Evolutionary conservation across 53 echinoderm and acorn worm species (phyloP).

Genomic region (Patiria pectinifera): DNA sequence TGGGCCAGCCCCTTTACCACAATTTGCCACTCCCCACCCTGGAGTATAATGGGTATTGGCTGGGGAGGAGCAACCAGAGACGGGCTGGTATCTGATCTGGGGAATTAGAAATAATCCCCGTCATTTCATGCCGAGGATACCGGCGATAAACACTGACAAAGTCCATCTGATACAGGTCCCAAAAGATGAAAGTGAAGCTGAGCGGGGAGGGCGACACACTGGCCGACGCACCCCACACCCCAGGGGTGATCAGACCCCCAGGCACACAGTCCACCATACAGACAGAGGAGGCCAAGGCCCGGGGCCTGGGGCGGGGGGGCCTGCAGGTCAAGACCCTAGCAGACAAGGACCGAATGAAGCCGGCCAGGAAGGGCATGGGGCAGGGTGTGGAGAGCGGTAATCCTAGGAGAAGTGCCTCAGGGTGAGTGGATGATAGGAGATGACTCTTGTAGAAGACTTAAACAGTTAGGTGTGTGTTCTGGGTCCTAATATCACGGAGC

Average conservation of each 20-base stretch:
- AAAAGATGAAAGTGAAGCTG: constrained; percentile 74
- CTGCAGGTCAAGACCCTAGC: constrained; percentile 47
- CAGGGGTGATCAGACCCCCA: constrained; percentile 65
- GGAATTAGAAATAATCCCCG: too few species aligned
- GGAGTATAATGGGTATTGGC: too few species aligned
- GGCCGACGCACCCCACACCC: constrained; percentile 49
- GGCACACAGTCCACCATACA: constrained; percentile 71
- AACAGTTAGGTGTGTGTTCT: background rate
- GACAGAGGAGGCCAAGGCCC: constrained; percentile 68
- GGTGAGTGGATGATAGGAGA: constrained; percentile 56
- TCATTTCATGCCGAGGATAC: too few species aligned
- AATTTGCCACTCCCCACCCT: too few species aligned
- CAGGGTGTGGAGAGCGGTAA: constrained; percentile 80
- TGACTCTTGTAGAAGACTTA: background rate
- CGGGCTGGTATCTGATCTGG: too few species aligned
- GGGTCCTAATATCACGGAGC: too few species aligned
- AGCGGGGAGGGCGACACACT: constrained; percentile 58
- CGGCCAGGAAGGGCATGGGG: constrained; percentile 65
- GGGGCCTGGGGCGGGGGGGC: constrained; percentile 43
- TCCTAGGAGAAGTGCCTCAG: constrained; percentile 90
- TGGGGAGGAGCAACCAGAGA: too few species aligned
- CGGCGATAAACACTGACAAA: background rate
- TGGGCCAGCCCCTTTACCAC: too few species aligned
- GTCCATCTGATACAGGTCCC: constrained; percentile 54
- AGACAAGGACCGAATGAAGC: constrained; percentile 73